Conservation (phyloP, 2,888 invertebrate genomes). For the Ptycholaimellus sp. region DNA sequence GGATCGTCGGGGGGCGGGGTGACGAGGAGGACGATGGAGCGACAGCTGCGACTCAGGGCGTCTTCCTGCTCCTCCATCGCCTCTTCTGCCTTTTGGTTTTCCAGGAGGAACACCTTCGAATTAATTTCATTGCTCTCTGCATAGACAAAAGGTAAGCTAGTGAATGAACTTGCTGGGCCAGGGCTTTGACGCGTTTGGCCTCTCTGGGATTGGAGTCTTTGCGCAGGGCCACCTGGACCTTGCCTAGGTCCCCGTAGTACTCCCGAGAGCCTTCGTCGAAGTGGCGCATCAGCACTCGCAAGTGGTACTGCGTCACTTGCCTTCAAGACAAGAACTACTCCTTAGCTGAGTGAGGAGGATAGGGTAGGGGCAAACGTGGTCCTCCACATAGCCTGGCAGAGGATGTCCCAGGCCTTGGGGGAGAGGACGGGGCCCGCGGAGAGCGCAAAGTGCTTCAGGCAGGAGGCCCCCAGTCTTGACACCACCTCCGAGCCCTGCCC, state of each 20-base stretch:
- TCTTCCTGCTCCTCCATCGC: conserved; percentile 10
- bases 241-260: conserved; percentile 40
- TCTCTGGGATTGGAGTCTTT: conserved; percentile 61
- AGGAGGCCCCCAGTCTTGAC: conserved; percentile 68
- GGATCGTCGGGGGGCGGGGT: conserved; percentile 40
- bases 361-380: no score
- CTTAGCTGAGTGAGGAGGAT: no score
- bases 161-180: conserved; percentile 54
- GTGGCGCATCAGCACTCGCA: conserved; percentile 63
- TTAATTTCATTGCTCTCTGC: neutral
- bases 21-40: conserved; percentile 63
- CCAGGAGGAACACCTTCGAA: conserved; percentile 38
- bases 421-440: conserved; percentile 50
- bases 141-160: neutral
- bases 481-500: conserved; percentile 67
- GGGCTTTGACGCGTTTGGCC: conserved; percentile 54
- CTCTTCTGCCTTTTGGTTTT: conserved; percentile 32
- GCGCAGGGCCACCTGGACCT: conserved; percentile 68
- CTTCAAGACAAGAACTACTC: no score
- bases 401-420: conserved; percentile 59
- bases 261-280: conserved; percentile 74
- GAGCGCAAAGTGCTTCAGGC: conserved; percentile 44
- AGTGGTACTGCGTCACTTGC: conserved; percentile 50
- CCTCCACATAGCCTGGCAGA: conserved; percentile 38
- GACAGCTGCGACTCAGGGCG: conserved; percentile 38